Percentiles rank a stretch among this genome's conserved stretches.
phyloP scores from a whole-genome alignment of 2,888 invertebrate species.

The Lutraria lutraria region DNA sequence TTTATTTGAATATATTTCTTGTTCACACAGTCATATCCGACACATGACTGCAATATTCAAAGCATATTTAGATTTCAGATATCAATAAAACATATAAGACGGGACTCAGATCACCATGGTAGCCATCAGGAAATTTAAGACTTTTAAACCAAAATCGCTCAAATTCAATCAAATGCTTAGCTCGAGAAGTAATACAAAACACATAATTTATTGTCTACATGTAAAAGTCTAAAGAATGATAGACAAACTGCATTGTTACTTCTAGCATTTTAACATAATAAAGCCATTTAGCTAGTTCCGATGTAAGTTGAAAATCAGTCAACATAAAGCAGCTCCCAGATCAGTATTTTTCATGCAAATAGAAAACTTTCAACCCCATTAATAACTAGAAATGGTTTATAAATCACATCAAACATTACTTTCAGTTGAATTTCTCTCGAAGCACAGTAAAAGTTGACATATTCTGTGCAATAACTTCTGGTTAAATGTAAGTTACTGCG shows the following conservation, averaged over 20 bases:
- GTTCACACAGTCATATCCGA: neutral
- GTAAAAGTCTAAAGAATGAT: no score
- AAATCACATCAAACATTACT: neutral
- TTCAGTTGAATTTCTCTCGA: neutral
- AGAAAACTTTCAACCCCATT: neutral
- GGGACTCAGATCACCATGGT: neutral
- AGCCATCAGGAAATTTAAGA: no score
- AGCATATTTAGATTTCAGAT: neutral
- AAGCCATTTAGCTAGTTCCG: no score
- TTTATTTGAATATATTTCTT: neutral
- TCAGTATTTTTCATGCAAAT: neutral
- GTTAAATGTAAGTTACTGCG: no score
- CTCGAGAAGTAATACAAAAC: no score
- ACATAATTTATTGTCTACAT: no score
- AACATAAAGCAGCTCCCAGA: neutral
- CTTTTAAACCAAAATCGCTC: no score
- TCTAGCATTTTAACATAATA: no score
- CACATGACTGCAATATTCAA: neutral
- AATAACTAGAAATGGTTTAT: neutral
- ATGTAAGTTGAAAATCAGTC: no score
- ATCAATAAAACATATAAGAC: slow-evolving; percentile 14
- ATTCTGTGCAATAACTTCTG: no score
- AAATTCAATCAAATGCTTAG: no score
- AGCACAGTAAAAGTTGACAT: neutral
- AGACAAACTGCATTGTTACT: no score